Evolutionary conservation across 2,888 invertebrate genomes (phyloP), one percentile per base, ranked within the genome.

Genomic region (Drosophila trichaetosa): DNA sequence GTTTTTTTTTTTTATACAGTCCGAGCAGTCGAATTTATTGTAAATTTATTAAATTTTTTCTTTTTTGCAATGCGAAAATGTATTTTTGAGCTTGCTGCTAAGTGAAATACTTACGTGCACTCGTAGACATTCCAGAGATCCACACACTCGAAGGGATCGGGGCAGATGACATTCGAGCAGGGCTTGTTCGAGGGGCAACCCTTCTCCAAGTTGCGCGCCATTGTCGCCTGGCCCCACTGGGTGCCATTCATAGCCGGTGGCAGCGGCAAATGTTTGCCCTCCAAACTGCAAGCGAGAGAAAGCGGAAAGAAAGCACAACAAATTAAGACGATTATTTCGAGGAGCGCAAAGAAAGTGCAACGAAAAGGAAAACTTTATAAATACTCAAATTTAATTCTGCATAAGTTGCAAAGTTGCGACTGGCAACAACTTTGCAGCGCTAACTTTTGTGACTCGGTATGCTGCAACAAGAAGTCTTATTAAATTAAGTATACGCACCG

Each of bases 71-170:
- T 73, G 79, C 69, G 63, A 51, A 18, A 64, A 54, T 56, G 62
- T 61, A 34, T 64, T 53, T 40, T 59, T 33, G 13, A 58, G n/a
- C 21, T 21, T 3, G 38, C 18, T 18, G 18, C 8, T 4, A 8
- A 97, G 96, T 94, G 33, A 69, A 6, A 42, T 18, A 76, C 98
- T 96, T 94, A 99, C 98, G 98, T 98, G 98, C 99, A 99, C 93
- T 99, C 98, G 91, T 98, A 98, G 93, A 98, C 97, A 93, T 99
- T 99, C 99, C 99, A 99, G 18, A 99, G 95, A 94, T 98, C 99
- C 78, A 98, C 97, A 94, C 98, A 99, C 91, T 98, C 98, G 93
- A 98, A 98, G 16, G 97, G 98, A 91, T 97, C 97, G 0, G 97
- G 97, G 92, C 99, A 99, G 90, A 98, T 97, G 46, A 98, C 97